These are phyloP conservation scores for Campopleginae sp. DNA, from an alignment of 2,888 invertebrate species.

Conservation along the genomic window DNA sequence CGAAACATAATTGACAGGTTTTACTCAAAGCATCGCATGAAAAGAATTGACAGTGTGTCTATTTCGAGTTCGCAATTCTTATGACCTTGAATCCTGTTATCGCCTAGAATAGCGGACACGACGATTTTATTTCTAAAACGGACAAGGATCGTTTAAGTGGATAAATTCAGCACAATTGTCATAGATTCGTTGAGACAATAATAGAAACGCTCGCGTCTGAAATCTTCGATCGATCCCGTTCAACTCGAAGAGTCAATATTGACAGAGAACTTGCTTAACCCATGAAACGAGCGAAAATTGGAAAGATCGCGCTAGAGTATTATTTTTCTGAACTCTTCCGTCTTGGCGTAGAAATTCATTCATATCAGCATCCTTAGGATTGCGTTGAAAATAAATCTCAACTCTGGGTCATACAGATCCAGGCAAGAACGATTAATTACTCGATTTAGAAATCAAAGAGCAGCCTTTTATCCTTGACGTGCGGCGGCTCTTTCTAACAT, in stretches of 20 bases:
- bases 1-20: not conserved
- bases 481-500: not conserved
- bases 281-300: not conserved
- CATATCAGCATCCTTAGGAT: not conserved
- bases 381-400: not conserved
- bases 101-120: conserved; percentile 10
- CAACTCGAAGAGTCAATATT: conserved; percentile 16
- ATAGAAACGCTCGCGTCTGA: conserved; percentile 38
- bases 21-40: not conserved
- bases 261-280: conserved; percentile 34
- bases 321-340: not conserved
- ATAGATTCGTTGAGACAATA: conserved; percentile 29
- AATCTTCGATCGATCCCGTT: conserved; percentile 14
- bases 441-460: not conserved
- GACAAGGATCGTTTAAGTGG: conserved; percentile 20
- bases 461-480: not conserved
- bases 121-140: conserved; percentile 30
- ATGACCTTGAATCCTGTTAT: conserved; percentile 7
- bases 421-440: not conserved
- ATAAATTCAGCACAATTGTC: conserved; percentile 44
- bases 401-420: not conserved
- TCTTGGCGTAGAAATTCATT: not conserved
- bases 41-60: not conserved
- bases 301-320: not conserved
- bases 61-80: not conserved